phyloP scores from a whole-genome alignment of 2,888 invertebrate genomes.

The Mesorhabditis spiculigera region DNA sequence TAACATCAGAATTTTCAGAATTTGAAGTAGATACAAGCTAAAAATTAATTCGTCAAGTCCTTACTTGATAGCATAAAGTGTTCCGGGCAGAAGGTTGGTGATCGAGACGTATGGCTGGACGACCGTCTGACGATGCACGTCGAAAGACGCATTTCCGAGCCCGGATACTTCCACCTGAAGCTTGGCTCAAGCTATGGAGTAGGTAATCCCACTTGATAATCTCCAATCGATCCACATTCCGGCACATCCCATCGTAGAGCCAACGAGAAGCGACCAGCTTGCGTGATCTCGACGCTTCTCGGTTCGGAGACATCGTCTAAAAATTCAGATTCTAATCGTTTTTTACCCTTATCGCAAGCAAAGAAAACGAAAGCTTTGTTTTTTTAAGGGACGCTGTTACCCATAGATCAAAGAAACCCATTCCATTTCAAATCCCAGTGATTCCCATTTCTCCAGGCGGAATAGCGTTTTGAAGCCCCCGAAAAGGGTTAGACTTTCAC shows the following conservation, averaged over 20 bases:
- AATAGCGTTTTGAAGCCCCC: too few species aligned
- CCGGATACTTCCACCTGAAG: conserved; percentile 49
- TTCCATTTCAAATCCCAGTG: too few species aligned
- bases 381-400: background rate
- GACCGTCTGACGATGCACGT: conserved; percentile 56
- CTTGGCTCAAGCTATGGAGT: background rate
- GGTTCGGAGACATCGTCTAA: conserved; percentile 55
- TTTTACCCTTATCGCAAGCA: background rate
- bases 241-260: conserved; percentile 56
- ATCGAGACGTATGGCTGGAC: conserved; percentile 55
- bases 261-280: conserved; percentile 48
- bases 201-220: conserved; percentile 37
- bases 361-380: background rate
- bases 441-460: too few species aligned
- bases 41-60: background rate
- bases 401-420: background rate
- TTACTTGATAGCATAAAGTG: conserved; percentile 49
- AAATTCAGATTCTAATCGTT: conserved; percentile 8
- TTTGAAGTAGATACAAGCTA: background rate
- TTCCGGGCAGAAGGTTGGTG: conserved; percentile 55
- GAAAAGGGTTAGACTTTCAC: too few species aligned
- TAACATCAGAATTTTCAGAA: background rate
- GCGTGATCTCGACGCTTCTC: conserved; percentile 45
- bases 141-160: conserved; percentile 46
- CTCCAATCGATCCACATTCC: conserved; percentile 56